Base-by-base conservation (phyloP, 2,888 invertebrate species). In the Parnassius apollo region DNA sequence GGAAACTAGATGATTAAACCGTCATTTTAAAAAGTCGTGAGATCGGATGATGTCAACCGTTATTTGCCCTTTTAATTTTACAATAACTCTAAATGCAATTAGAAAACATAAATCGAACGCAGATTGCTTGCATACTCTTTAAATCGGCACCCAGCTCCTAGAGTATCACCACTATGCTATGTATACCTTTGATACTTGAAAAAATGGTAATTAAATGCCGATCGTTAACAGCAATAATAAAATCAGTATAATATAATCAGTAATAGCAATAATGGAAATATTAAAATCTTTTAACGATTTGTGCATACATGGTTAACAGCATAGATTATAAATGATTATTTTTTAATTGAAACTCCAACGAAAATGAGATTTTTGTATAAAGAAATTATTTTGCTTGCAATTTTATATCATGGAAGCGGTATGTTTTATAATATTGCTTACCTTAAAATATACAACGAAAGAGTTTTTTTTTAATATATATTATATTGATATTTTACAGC, bases 341-440 rank as follows among this genome's bases (percentile, higher is more conserved):
- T 3, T 55, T 12, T 8, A 42, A 12, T 48, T 10, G n/a, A 25
- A 49, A 44, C 3, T 48, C n/a, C 9, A 50, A 9, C 7, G 12
- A 52, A 50, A 64, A 64, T 64, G 63, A 25, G 44, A 52, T 51
- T 42, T 59, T 56, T 12, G 13, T 51, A 52, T 49, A 57, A 52
- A 48, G 56, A 25, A 48, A 56, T 57, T 18, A 56, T 52, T n/a
- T 22, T 64, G 22, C 48, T 59, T 48, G 10, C 48, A 42, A 2
- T 59, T 12, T 50, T 64, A 56, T 48, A 22, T 52, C 25, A 42
- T 46, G 56, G 56, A 44, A 35, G n/a, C 22, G 59, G 63, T 59
- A 64, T 12, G 59, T 55, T 49, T 35, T 35, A 35, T 35, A 4
- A 35, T 7, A 35, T 35, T 50, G 2, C 42, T 49, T 45, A 42